phyloP scores from a whole-genome alignment of 2,888 invertebrate species.

The Troilus luridus region DNA sequence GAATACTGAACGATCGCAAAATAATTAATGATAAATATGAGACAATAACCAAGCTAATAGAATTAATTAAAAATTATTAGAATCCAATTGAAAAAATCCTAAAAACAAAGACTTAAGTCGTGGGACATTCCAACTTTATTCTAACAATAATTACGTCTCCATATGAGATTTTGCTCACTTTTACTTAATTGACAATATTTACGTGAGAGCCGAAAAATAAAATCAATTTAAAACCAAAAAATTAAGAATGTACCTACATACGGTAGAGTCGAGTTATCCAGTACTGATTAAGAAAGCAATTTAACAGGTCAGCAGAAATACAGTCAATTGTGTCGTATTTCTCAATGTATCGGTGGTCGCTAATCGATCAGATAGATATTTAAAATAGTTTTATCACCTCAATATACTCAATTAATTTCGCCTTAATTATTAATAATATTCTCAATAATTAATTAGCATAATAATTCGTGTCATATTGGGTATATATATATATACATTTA shows the following conservation, averaged over 20 bases:
- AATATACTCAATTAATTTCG: not conserved
- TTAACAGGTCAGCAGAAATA: not conserved
- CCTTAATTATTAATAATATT: not conserved
- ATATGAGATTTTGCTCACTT: too few species aligned
- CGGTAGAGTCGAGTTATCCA: not conserved
- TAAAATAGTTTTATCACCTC: not conserved
- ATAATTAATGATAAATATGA: not conserved
- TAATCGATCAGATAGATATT: conserved; percentile 7
- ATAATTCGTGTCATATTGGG: too few species aligned
- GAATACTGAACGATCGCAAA: too few species aligned
- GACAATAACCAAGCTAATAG: not conserved
- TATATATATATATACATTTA: too few species aligned
- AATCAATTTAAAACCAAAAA: too few species aligned
- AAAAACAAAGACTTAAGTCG: too few species aligned
- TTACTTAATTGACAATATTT: not conserved
- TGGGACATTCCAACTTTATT: too few species aligned
- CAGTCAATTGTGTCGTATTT: not conserved
- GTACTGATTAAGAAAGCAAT: not conserved
- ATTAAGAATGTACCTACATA: not conserved
- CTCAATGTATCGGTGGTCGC: not conserved
- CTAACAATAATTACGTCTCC: too few species aligned
- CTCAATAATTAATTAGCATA: not conserved
- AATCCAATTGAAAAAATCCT: too few species aligned
- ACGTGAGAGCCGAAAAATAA: not conserved
- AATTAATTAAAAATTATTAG: too few species aligned